A percentile compares a stretch with the other conserved stretches of the same genome.
Conservation (phyloP, 2,797 vertebrate genomes). For the Parotocinclus haroldoi region DNA sequence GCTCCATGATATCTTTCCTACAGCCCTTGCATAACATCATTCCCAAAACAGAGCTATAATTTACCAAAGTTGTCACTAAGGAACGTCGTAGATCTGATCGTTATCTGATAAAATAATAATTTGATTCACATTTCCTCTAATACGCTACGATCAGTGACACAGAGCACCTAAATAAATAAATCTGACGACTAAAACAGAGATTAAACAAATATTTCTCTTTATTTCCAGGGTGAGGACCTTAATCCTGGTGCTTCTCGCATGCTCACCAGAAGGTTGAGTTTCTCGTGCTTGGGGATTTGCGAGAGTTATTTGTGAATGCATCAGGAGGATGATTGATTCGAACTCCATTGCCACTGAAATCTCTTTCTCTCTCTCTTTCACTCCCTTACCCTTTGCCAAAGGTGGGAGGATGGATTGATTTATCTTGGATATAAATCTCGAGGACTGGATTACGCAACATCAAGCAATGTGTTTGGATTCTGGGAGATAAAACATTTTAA, state of each 20-base stretch:
- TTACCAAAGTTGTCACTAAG: constrained; percentile 17
- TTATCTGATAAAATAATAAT: constrained; percentile 26
- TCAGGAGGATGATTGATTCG: constrained; percentile 12
- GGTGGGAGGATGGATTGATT: constrained; percentile 13
- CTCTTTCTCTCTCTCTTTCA: too few species aligned
- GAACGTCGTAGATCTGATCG: constrained; percentile 21
- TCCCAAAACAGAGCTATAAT: too few species aligned
- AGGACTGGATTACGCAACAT: constrained; percentile 7
- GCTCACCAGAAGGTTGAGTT: constrained; percentile 15
- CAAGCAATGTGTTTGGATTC: constrained; percentile 1
- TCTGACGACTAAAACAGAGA: too few species aligned
- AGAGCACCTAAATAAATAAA: too few species aligned
- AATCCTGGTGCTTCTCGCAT: constrained; percentile 12
- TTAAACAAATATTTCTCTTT: background rate
- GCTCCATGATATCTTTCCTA: too few species aligned
- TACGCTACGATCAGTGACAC: too few species aligned
- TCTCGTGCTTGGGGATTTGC: constrained; percentile 30
- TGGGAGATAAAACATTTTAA: too few species aligned
- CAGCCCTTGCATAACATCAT: too few species aligned
- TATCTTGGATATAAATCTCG: constrained; percentile 8
- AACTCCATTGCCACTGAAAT: constrained; percentile 11
- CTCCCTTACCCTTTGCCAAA: too few species aligned
- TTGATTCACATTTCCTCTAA: constrained; percentile 15
- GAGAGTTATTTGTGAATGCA: constrained; percentile 31
- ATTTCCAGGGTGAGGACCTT: background rate